A percentile compares a stretch with the other conserved stretches of the same genome.
phyloP scores from a whole-genome alignment of 2,888 invertebrate genomes.

The Macaria notata region DNA sequence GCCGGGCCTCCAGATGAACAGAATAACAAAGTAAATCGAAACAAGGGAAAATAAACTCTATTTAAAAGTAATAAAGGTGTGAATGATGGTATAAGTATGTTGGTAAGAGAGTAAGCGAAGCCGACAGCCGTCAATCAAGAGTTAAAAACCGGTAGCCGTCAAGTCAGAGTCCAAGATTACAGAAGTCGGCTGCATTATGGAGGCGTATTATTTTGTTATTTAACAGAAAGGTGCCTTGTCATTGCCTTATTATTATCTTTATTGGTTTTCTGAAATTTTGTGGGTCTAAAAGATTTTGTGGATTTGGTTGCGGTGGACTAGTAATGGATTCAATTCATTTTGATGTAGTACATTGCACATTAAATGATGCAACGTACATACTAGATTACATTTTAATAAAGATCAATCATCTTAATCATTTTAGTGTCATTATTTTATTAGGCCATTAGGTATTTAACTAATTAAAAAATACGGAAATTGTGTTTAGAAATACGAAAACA shows the following conservation, averaged over 20 bases:
- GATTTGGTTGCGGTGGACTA: too few relatives aligned
- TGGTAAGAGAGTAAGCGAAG: constrained; percentile 64
- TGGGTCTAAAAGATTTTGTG: background rate
- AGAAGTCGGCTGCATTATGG: constrained; percentile 55
- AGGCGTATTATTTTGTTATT: constrained; percentile 35
- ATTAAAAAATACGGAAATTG: too few relatives aligned
- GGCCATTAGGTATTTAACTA: too few relatives aligned
- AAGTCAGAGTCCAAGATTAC: constrained; percentile 73
- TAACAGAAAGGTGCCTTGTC: constrained; percentile 26
- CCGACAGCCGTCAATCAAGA: constrained; percentile 81
- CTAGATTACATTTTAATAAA: too few relatives aligned
- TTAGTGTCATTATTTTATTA: too few relatives aligned
- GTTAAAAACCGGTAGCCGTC: constrained; percentile 80
- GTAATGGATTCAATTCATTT: too few relatives aligned
- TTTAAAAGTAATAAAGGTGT: constrained; percentile 28
- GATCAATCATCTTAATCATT: too few relatives aligned
- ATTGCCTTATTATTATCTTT: constrained; percentile 22
- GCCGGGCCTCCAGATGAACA: constrained; percentile 67
- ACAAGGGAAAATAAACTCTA: constrained; percentile 39
- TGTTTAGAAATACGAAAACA: too few relatives aligned
- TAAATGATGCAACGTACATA: too few relatives aligned
- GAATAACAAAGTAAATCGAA: constrained; percentile 25
- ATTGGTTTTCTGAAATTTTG: constrained; percentile 12
- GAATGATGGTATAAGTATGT: constrained; percentile 33
- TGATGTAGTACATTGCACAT: too few relatives aligned